These are phyloP conservation scores for Callionymus lyra DNA, from an alignment of 2,113 vertebrate species.

Conservation along the genomic window DNA sequence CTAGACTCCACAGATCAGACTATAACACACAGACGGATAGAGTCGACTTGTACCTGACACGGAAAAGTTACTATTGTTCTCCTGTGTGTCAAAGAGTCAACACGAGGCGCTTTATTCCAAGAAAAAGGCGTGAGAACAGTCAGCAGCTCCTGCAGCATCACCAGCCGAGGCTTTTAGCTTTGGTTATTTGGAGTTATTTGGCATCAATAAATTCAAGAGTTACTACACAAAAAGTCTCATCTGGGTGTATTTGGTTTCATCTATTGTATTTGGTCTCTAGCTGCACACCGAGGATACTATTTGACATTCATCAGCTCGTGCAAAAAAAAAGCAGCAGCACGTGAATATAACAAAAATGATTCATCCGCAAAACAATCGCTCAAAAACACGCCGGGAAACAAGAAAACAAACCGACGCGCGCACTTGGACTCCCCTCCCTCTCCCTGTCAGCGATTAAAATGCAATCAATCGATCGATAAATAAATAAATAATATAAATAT, in stretches of 20 bases:
- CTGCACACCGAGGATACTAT: constrained; percentile 54
- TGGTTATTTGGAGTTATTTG: constrained; percentile 25
- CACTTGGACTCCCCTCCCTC: constrained; percentile 62
- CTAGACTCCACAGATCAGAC: constrained; percentile 35
- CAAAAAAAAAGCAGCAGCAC: constrained; percentile 37
- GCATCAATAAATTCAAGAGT: constrained; percentile 2
- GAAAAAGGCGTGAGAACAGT: constrained; percentile 55
- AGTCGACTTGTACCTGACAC: constrained; percentile 28
- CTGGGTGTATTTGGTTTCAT: constrained; percentile 47
- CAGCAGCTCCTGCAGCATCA: constrained; percentile 49
- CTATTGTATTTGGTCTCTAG: constrained; percentile 62
- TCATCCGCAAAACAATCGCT: constrained; percentile 20
- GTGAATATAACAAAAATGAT: constrained; percentile 23
- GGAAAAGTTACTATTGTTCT: constrained; percentile 49
- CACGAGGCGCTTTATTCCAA: constrained; percentile 22
- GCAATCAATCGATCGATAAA: constrained; percentile 72
- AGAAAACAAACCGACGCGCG: constrained; percentile 27
- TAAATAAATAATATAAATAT: constrained; percentile 29
- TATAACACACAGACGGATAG: constrained; percentile 61
- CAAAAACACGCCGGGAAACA: constrained; percentile 9
- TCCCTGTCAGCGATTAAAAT: constrained; percentile 72
- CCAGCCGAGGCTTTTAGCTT: constrained; percentile 47
- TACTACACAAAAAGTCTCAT: constrained; percentile 1
- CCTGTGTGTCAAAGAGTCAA: constrained; percentile 40
- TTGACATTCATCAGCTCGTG: constrained; percentile 48